phyloP scores from a whole-genome alignment of 2,113 vertebrate genomes.

The Tonatia bakeri region DNA sequence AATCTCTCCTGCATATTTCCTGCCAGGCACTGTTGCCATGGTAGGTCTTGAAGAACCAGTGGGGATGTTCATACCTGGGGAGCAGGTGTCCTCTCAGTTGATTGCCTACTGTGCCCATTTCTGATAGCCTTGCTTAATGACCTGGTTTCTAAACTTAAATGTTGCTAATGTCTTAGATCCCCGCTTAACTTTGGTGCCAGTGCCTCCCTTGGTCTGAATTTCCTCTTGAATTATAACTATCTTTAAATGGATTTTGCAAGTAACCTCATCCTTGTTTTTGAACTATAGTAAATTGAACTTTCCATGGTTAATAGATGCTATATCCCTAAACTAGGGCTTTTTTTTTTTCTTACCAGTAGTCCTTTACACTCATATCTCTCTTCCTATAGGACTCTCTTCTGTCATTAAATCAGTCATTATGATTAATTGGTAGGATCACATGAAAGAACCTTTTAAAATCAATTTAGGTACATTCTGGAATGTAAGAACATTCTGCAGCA shows the following conservation, averaged over 20 bases:
- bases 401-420: background rate
- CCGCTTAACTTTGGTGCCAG: background rate
- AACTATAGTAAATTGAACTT: background rate
- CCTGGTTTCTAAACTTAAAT: background rate
- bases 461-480: background rate
- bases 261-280: background rate
- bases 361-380: background rate
- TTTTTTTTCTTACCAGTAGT: background rate
- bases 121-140: background rate
- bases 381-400: background rate
- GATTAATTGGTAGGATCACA: background rate
- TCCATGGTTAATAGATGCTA: background rate
- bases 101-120: too few relatives aligned
- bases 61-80: background rate
- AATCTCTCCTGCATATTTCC: background rate
- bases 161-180: background rate
- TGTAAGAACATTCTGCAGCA: background rate
- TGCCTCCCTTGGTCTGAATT: background rate
- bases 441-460: background rate
- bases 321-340: background rate
- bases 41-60: background rate
- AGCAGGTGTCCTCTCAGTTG: background rate
- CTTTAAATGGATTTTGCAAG: background rate
- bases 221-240: background rate
- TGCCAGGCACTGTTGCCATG: background rate